Evolutionary conservation across 2,797 vertebrate genomes (phyloP), one percentile per base, ranked within the genome.

Genomic region (Parauchenoglanis punctatus): DNA sequence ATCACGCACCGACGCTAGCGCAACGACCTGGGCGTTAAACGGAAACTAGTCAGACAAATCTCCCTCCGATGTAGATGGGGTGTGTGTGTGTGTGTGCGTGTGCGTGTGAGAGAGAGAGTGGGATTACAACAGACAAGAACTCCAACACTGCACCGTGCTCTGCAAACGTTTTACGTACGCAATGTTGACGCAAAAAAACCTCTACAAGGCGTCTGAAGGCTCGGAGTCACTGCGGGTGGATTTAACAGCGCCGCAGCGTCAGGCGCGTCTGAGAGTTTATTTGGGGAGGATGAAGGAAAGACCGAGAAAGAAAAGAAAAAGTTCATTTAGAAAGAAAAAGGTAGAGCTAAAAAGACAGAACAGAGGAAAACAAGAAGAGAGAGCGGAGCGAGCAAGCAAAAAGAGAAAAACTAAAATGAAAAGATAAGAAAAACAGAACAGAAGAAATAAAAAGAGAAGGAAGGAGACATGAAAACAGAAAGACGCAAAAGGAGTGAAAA

Each of bases 1-100:
- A 49, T 49, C 49, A 49, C 49, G 49, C 49, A 40, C 1, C 40
- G 40, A 40, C 40, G 40, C 40, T 40, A 40, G 40, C 40, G 40
- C 40, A 40, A 40, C 40, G 40, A 40, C 40, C 40, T 40, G 40
- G 40, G 40, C 40, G 40, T 31, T 4, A 4, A 31, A 67, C 10
- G 63, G 28, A 67, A 31, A 15, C 5, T 2, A 20, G 58, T 23
- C 13, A 1, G 25, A 40, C 40, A 25, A 10, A 25, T 25, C 7
- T 25, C 59, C 25, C 88, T 83, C 52, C 13, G 15, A 54, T 15
- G 52, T 35, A 35, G 35, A 1, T 35, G 35, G 35, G 35, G 40
- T 40, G 40, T 40, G 40, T 40, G 40, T 40, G 40, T 40, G 90
- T 75, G 88, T 86, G 89, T 88, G 91, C 86, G 81, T 89, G 58